A percentile compares a stretch with the other conserved stretches of the same genome.
Conservation (phyloP, 1,140 invertebrate genomes). For the Euwallacea fornicatus region DNA sequence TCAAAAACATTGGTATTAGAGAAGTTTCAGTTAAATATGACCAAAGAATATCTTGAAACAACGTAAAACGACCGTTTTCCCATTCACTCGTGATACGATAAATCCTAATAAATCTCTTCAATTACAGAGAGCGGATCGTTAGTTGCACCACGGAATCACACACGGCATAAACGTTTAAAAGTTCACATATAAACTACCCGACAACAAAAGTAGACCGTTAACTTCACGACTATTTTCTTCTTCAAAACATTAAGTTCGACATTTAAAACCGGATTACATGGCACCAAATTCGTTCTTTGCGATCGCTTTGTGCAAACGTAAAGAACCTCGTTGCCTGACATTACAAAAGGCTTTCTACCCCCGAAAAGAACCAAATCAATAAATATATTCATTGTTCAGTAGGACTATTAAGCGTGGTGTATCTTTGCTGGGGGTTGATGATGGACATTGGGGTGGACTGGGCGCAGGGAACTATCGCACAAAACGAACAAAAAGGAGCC, state of each 20-base stretch:
- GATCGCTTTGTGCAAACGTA: background rate
- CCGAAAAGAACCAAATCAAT: conserved; percentile 17
- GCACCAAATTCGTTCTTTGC: conserved; percentile 9
- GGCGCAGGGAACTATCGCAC: background rate
- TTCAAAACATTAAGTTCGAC: conserved; percentile 6
- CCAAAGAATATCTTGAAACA: too few species aligned
- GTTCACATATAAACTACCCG: conserved; percentile 25
- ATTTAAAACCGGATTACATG: conserved; percentile 9
- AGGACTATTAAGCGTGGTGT: conserved; percentile 32
- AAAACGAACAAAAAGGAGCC: conserved; percentile 39
- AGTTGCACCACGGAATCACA: conserved; percentile 17
- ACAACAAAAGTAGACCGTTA: conserved; percentile 27
- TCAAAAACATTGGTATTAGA: too few species aligned
- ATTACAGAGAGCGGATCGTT: conserved; percentile 20
- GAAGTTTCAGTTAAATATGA: too few species aligned
- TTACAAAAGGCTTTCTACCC: too few species aligned
- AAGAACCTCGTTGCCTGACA: too few species aligned
- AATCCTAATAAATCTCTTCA: conserved; percentile 31
- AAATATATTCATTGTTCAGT: conserved; percentile 34
- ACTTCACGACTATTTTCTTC: conserved; percentile 18
- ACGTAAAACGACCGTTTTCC: conserved; percentile 12
- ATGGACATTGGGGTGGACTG: conserved; percentile 33
- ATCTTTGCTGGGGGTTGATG: conserved; percentile 39
- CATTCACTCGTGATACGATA: conserved; percentile 29
- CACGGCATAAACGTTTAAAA: conserved; percentile 14